Conservation (phyloP, 2,888 invertebrate genomes). For the Alentia gelatinosa region DNA sequence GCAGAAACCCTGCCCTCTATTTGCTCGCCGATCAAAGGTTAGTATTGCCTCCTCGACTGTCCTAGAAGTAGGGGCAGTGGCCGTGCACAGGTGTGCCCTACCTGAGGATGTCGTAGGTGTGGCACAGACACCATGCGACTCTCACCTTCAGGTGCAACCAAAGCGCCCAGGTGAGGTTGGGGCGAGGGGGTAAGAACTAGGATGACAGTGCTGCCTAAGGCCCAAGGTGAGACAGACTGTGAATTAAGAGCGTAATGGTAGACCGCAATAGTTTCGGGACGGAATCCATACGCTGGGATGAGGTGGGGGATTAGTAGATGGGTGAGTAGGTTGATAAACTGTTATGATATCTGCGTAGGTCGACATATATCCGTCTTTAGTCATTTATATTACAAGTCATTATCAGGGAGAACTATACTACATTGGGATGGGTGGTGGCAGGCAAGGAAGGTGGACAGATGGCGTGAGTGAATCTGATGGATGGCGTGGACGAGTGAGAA, state of each 20-base stretch:
- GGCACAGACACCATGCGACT: background rate
- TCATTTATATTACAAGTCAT: too few relatives aligned
- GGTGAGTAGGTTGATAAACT: too few relatives aligned
- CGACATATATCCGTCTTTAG: too few relatives aligned
- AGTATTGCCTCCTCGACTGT: background rate
- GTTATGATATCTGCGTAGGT: too few relatives aligned
- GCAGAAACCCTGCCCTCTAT: background rate
- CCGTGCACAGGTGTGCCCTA: background rate
- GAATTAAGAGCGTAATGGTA: background rate
- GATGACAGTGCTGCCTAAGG: background rate
- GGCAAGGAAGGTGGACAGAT: too few relatives aligned
- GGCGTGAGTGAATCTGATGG: too few relatives aligned
- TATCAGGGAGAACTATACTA: too few relatives aligned
- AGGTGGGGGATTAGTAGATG: too few relatives aligned
- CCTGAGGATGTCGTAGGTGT: background rate
- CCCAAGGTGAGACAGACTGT: background rate
- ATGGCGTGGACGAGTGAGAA: too few relatives aligned
- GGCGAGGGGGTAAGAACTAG: background rate
- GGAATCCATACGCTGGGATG: background rate
- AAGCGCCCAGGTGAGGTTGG: background rate
- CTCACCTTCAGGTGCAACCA: background rate
- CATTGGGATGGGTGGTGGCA: too few relatives aligned
- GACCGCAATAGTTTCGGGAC: background rate
- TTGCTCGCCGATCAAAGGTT: background rate
- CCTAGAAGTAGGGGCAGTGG: background rate